Conservation (phyloP, 1,140 invertebrate genomes). For the Diorhabda carinulata region DNA sequence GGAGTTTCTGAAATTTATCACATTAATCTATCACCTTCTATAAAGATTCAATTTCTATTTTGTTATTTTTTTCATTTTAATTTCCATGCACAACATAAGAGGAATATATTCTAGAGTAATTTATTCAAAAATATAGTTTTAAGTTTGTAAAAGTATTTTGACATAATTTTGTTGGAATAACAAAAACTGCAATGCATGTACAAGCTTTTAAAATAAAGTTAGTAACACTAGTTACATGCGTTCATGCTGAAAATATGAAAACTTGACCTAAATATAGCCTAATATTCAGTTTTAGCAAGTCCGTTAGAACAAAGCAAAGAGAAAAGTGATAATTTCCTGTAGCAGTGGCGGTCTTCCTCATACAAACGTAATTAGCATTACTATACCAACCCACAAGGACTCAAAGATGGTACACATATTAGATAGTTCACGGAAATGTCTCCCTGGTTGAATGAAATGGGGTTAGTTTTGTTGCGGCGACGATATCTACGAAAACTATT, state of each 20-base stretch:
- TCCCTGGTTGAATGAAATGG: not conserved
- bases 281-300: not conserved
- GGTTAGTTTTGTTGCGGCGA: not conserved
- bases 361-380: slow-evolving; percentile 3
- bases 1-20: too few relatives aligned
- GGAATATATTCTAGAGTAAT: too few relatives aligned
- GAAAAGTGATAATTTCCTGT: not conserved
- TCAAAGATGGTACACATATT: slow-evolving; percentile 1
- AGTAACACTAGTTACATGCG: not conserved
- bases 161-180: too few relatives aligned
- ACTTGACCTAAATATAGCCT: not conserved
- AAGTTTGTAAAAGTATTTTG: too few relatives aligned
- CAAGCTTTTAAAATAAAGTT: not conserved
- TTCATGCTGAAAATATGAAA: not conserved
- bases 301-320: not conserved
- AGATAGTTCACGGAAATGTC: not conserved
- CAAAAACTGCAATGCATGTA: too few relatives aligned
- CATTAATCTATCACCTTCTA: too few relatives aligned
- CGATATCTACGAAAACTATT: not conserved
- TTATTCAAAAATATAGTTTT: too few relatives aligned
- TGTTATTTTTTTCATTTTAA: too few relatives aligned
- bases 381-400: not conserved
- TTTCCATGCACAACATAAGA: too few relatives aligned
- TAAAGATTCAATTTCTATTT: too few relatives aligned
- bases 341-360: not conserved